A percentile compares a stretch with the other conserved stretches of the same genome.
Conservation (phyloP, 2,113 vertebrate species). For the Tangachromis dhanisi region DNA sequence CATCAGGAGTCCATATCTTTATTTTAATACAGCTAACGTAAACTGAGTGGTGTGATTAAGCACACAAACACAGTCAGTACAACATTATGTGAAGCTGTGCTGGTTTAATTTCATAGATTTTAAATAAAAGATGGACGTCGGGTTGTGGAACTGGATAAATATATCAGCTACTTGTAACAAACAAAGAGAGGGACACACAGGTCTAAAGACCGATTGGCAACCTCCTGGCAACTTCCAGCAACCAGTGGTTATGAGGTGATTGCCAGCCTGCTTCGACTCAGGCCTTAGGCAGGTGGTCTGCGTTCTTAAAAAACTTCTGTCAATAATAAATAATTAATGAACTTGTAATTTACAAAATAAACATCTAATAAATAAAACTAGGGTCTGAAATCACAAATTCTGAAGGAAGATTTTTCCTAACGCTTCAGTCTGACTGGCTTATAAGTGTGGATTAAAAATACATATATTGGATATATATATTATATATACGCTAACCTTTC, state of each 20-base stretch:
- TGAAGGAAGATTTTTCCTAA: background rate
- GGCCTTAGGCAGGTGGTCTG: background rate
- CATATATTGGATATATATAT: fast-evolving
- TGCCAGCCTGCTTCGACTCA: background rate
- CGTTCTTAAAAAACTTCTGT: background rate
- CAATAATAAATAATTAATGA: background rate
- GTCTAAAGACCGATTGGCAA: background rate
- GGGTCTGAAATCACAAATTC: background rate
- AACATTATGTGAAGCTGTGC: background rate
- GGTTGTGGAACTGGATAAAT: background rate
- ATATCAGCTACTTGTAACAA: background rate
- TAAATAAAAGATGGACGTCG: background rate
- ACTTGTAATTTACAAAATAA: background rate
- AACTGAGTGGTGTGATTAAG: background rate
- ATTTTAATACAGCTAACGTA: background rate
- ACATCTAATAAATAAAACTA: background rate
- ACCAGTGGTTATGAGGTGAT: background rate
- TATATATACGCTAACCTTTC: fast-evolving
- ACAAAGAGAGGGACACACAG: background rate
- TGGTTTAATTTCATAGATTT: background rate
- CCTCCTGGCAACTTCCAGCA: background rate
- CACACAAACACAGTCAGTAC: background rate
- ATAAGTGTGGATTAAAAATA: background rate
- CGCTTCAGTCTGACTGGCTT: background rate
- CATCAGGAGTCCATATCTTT: background rate